Evolutionary conservation across 2,113 vertebrate species (phyloP), one percentile per base, ranked within the genome.

Genomic region (Nycticebus coucang): DNA sequence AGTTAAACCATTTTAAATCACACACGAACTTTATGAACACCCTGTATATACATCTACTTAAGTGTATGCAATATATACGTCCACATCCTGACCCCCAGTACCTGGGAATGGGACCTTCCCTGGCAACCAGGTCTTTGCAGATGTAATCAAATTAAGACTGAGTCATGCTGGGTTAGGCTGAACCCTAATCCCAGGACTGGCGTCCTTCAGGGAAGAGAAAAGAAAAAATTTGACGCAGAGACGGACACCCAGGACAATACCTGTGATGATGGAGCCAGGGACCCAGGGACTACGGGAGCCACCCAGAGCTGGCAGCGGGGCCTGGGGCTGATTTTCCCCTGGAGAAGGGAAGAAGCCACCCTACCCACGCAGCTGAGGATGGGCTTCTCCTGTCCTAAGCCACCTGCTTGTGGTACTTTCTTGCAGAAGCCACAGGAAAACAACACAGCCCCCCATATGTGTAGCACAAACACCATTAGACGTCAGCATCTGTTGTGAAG

Each of bases 401-500:
- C 9, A 5, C 45, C 45, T 1, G 28, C 8, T 1, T 62, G 53
- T 15, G 59, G 60, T 14, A n/a, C 30, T 45, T 33, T 1, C 21
- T 1, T 28, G 53, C n/a, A 62, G 60, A 77, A 71, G 26, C 33
- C 53, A 1, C 37, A 50, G 35, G 84, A 83, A 53, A 9, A 0
- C 2, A 22, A 12, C 33, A 55, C 22, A 4, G 5, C 13, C 13
- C n/a, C 26, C 21, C 17, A 1, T 4, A 33, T 5, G 1, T 10
- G 7, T 3, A 37, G 80, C 26, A 28, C 6, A 4, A 33, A 35
- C 18, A 28, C 28, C 41, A 10, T 1, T 21, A 2, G n/a, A 18
- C 0, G 11, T 6, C 10, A 6, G 6, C 30, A 30, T 10, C 0
- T 12, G 15, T 0, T 24, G 30, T 13, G 64, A 35, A 30, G 17